Conservation (phyloP, 2,113 vertebrate species). For the Cyanocitta stelleri region DNA sequence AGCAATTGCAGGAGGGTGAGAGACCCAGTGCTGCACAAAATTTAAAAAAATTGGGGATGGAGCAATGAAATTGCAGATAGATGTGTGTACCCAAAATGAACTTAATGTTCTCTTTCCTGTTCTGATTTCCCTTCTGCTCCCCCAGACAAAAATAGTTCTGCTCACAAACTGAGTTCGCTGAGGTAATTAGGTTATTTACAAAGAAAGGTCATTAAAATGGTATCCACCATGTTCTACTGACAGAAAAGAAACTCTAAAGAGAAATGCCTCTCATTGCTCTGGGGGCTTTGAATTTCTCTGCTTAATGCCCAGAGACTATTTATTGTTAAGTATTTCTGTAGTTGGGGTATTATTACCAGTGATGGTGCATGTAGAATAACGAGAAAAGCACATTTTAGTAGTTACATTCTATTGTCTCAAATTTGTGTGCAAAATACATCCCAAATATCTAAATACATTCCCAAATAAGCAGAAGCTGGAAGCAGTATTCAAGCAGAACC, state of each 20-base stretch:
- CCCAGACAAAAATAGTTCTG: background rate
- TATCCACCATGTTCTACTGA: background rate
- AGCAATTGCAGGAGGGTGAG: background rate
- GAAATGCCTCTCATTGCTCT: background rate
- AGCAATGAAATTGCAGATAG: background rate
- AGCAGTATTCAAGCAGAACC: background rate
- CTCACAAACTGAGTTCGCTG: background rate
- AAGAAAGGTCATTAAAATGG: background rate
- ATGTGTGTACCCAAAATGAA: background rate
- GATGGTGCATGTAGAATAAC: background rate
- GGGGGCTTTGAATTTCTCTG: background rate
- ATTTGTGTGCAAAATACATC: background rate
- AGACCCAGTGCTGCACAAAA: background rate
- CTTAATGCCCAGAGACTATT: background rate
- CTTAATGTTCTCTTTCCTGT: background rate
- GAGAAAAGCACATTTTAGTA: background rate
- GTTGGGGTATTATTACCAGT: background rate
- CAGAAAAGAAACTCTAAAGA: background rate
- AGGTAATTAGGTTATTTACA: background rate
- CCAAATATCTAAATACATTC: background rate
- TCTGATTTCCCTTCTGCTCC: background rate
- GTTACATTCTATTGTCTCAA: background rate
- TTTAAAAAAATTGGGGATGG: background rate
- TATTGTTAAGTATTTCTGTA: constrained; percentile 4
- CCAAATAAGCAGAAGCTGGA: background rate